phyloP scores from a whole-genome alignment of 2,113 vertebrate genomes.

The Oplegnathus fasciatus region DNA sequence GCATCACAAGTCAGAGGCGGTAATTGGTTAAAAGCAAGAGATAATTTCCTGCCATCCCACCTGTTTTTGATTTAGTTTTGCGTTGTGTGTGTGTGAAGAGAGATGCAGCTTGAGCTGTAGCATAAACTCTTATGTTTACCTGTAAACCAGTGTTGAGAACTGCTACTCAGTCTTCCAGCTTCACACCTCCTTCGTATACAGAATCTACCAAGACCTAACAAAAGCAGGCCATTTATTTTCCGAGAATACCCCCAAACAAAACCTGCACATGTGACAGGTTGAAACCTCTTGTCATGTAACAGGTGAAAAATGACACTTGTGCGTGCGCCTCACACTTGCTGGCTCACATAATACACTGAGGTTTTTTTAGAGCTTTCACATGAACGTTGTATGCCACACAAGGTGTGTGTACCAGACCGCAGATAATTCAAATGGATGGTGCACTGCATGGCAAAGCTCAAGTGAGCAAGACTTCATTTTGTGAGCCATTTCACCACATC shows the following conservation, averaged over 20 bases:
- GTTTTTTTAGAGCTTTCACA: constrained; percentile 46
- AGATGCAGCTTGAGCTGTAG: background rate
- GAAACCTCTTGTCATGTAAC: constrained; percentile 44
- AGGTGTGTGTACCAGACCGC: constrained; percentile 73
- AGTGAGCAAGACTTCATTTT: constrained; percentile 76
- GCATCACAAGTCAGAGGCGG: constrained; percentile 18
- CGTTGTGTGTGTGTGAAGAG: background rate
- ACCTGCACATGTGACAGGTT: background rate
- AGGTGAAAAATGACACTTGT: constrained; percentile 57
- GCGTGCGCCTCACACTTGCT: constrained; percentile 31
- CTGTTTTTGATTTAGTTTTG: constrained; percentile 40
- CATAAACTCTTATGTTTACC: background rate
- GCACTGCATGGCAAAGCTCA: constrained; percentile 53
- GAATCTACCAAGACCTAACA: constrained; percentile 23
- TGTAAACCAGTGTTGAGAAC: background rate
- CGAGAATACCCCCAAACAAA: constrained; percentile 6
- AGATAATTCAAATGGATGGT: constrained; percentile 79
- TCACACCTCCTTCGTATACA: background rate
- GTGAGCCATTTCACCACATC: constrained; percentile 80
- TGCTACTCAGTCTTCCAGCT: background rate
- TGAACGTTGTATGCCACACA: constrained; percentile 49
- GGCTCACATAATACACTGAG: constrained; percentile 56
- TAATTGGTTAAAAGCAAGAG: constrained; percentile 44
- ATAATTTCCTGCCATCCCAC: constrained; percentile 34
- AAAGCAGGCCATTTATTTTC: constrained; percentile 28